Evolutionary conservation across 2,113 vertebrate species (phyloP).

Genomic region (Podarcis raffonei): DNA sequence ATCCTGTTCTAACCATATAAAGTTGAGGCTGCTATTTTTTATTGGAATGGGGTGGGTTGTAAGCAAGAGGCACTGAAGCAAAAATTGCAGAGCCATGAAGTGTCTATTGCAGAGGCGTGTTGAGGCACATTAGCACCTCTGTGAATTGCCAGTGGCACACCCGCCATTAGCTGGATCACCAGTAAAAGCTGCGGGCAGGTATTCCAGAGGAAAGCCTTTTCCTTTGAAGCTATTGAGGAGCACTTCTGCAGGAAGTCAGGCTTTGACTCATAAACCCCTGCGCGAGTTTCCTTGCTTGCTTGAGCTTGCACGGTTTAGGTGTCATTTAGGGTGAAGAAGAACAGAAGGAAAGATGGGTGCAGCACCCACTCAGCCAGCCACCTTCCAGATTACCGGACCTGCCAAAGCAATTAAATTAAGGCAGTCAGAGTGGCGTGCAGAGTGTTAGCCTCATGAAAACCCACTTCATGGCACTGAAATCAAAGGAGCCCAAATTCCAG

Average conservation of each 20-base stretch:
- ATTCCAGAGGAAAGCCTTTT: conserved; percentile 2
- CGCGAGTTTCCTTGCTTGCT: not conserved
- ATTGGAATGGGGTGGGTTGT: too few relatives aligned
- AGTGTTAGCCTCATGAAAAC: not conserved
- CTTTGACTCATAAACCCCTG: fast-evolving
- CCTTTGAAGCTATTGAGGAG: conserved; percentile 31
- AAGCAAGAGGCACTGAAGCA: not conserved
- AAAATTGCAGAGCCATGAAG: not conserved
- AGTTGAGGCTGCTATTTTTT: not conserved
- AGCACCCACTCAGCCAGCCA: not conserved
- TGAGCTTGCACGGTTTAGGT: fast-evolving
- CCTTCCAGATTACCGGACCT: not conserved
- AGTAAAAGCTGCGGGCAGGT: conserved; percentile 10
- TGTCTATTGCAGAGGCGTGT: not conserved
- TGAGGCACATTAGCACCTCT: not conserved
- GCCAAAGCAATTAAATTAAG: not conserved
- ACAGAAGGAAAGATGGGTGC: not conserved
- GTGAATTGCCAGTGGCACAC: not conserved
- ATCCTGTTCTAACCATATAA: not conserved
- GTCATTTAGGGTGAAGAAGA: not conserved
- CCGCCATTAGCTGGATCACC: not conserved
- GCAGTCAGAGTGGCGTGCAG: not conserved
- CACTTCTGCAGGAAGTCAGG: not conserved
- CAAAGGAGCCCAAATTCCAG: not conserved
- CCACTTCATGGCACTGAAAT: not conserved